phyloP scores from a whole-genome alignment of 2,113 vertebrate species.

The Colius striatus region DNA sequence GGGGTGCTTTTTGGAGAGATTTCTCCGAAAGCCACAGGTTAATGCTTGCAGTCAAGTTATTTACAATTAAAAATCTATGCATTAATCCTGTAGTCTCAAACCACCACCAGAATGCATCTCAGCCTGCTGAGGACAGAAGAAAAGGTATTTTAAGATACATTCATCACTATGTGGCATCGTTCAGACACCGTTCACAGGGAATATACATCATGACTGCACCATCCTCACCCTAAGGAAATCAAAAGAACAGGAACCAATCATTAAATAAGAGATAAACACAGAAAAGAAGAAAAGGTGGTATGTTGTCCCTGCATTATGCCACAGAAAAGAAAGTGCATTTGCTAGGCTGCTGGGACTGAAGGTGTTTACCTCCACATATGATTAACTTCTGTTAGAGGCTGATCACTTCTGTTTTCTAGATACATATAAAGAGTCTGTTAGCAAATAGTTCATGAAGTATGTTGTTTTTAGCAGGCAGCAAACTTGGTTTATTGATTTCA shows the following conservation, averaged over 20 bases:
- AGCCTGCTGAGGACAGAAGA: not conserved
- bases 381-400: conserved; percentile 2
- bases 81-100: not conserved
- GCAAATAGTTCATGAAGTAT: not conserved
- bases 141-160: not conserved
- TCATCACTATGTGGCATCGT: not conserved
- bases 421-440: not conserved
- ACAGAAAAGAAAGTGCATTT: not conserved
- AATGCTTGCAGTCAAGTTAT: not conserved
- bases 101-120: not conserved
- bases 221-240: not conserved
- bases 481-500: not conserved
- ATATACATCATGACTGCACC: not conserved
- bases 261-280: not conserved
- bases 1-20: not conserved
- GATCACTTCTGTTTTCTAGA: not conserved
- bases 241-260: not conserved
- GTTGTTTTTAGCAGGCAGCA: not conserved
- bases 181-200: not conserved
- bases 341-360: not conserved
- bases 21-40: not conserved
- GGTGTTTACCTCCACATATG: not conserved
- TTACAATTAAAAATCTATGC: not conserved
- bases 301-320: not conserved
- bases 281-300: not conserved